Base-by-base conservation (phyloP, 1,140 invertebrate species). In the Acromyrmex heyeri region DNA sequence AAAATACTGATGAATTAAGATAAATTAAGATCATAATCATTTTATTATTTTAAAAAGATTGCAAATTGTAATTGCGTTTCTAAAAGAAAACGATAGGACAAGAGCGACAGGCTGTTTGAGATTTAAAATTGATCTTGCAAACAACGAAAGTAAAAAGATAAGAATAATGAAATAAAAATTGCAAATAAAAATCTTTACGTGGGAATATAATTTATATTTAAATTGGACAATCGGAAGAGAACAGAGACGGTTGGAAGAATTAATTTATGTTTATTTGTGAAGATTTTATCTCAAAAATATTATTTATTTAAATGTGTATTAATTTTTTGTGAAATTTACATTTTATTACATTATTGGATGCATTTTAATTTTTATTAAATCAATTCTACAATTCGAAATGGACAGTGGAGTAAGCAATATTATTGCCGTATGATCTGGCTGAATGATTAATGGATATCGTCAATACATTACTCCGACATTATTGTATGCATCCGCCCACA, bases 361-460 rank as follows among this genome's bases (percentile, higher is more conserved):
- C 4, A 14, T 27, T 62, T 34, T 34, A 34, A 34, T 34, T 34
- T 34, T 24, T 18, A 21, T 30, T 67, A 10, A 30, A 18, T 3
- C 14, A 16, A 67, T 44, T 30, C 27, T 21, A 2, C 57, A 10
- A 48, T 44, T 34, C 14, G 14, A 83, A 73, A 24, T 34, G 24
- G 14, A 48, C 16, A 55, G 30, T 38, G 27, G 62, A 64, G 27
- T 81, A 73, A 83, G 79, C 79, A 30, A 21, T 83, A 59, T 75
- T 83, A 73, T 61, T 82, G 67, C 24, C 24, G 38, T 44, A 73
- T 82, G 53, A 73, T 72, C 55, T 73, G 38, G 10, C 24, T 24
- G 67, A 30, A 55, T 70, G 77, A 69, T 81, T 69, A 38, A 30
- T 81, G 77, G 44, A 24, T 79, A 65, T 81, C 77, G 69, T 65